A percentile compares a stretch with the other conserved stretches of the same genome.
Evolutionary conservation across 35 echinoderm and acorn worm genomes (phyloP).

Genomic region (Amphiura filiformis): DNA sequence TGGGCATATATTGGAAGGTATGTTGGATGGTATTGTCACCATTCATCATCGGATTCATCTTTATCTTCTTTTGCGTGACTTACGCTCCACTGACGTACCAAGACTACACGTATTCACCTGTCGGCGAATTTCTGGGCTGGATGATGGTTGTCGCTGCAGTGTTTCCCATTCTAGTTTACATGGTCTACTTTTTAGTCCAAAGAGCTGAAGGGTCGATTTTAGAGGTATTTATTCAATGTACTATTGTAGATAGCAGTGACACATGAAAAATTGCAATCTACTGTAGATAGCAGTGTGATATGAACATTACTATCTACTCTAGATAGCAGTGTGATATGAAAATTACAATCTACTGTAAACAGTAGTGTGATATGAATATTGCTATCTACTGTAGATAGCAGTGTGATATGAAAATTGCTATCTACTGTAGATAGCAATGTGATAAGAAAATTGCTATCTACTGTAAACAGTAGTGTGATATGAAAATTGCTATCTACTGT

Average conservation of each 20-base stretch:
- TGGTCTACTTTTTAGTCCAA: background rate
- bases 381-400: background rate
- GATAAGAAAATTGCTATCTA: background rate
- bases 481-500: too few species aligned
- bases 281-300: too few species aligned
- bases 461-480: too few species aligned
- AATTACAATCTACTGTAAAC: background rate
- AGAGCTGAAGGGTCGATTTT: background rate
- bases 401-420: background rate
- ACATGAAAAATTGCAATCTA: background rate
- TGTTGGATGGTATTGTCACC: background rate
- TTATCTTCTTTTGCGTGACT: slow-evolving; percentile 12
- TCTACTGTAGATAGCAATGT: too few species aligned
- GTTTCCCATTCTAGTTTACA: background rate
- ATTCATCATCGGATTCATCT: slow-evolving; percentile 11
- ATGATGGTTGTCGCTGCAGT: slow-evolving; percentile 11
- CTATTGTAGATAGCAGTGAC: background rate
- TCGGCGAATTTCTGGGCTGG: background rate
- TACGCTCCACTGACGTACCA: slow-evolving; percentile 14
- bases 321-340: background rate
- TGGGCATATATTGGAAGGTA: background rate
- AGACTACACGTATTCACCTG: background rate
- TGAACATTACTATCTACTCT: too few species aligned
- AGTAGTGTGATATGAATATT: background rate
- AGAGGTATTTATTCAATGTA: background rate